These are phyloP conservation scores for Deilephila elpenor DNA, from an alignment of 2,888 invertebrate genomes.

Conservation along the genomic window DNA sequence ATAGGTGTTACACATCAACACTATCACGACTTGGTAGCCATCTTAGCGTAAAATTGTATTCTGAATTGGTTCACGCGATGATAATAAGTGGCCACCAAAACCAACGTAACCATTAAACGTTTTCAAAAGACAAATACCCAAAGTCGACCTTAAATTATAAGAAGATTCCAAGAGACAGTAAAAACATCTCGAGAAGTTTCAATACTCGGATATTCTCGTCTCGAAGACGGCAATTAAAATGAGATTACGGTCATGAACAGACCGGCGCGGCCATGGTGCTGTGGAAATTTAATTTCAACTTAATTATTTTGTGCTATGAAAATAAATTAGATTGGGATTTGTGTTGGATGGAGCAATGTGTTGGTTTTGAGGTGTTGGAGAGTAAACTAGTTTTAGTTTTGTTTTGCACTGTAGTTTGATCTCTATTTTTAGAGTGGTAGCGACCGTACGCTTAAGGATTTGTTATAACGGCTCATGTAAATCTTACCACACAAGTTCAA, in stretches of 20 bases:
- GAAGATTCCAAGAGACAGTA: background rate
- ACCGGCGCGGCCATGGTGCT: conserved; percentile 20
- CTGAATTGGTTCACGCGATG: too few relatives aligned
- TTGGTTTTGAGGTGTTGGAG: background rate
- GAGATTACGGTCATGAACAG: conserved; percentile 29
- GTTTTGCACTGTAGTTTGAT: too few relatives aligned
- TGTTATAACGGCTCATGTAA: too few relatives aligned
- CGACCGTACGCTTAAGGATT: too few relatives aligned
- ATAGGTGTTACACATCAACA: too few relatives aligned
- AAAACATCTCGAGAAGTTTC: background rate
- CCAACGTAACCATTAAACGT: background rate
- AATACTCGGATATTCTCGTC: conserved; percentile 1
- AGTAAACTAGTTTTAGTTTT: background rate
- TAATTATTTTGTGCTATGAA: conserved; percentile 26
- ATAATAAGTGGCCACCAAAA: too few relatives aligned
- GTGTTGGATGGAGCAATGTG: background rate
- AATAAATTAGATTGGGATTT: conserved; percentile 13
- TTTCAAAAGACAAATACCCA: background rate
- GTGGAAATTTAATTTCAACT: conserved; percentile 30
- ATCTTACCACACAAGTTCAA: too few relatives aligned
- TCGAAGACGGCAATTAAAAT: conserved; percentile 30
- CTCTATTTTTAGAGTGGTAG: too few relatives aligned
- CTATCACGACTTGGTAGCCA: too few relatives aligned
- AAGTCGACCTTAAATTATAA: background rate
- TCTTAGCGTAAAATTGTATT: too few relatives aligned